phyloP scores from a whole-genome alignment of 2,797 vertebrate genomes.

The Fistularia commersonii region DNA sequence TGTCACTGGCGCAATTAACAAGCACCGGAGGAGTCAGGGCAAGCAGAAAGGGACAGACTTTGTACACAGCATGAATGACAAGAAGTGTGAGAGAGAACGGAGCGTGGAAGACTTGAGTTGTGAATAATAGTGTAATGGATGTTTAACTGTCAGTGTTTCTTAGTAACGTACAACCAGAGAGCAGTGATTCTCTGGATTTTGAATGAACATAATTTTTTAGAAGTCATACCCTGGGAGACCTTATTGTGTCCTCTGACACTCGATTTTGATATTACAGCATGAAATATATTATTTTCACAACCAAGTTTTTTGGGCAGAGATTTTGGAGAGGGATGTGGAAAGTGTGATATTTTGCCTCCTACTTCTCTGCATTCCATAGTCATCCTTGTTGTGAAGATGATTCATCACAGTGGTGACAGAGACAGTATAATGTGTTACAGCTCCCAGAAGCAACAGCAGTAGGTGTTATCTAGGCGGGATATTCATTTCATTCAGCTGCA shows the following conservation, averaged over 20 bases:
- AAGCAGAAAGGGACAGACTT: slow-evolving; percentile 45
- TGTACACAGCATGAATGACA: slow-evolving; percentile 63
- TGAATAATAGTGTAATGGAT: slow-evolving; percentile 3
- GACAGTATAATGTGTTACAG: slow-evolving; percentile 46
- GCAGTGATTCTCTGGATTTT: slow-evolving; percentile 2
- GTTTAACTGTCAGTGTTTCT: slow-evolving; percentile 8
- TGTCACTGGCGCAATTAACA: slow-evolving; percentile 64
- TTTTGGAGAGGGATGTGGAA: slow-evolving; percentile 18
- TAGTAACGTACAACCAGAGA: not conserved
- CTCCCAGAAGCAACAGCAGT: slow-evolving; percentile 49
- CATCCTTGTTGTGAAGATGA: slow-evolving; percentile 52
- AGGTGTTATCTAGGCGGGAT: slow-evolving; percentile 55
- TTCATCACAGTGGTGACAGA: slow-evolving; percentile 57
- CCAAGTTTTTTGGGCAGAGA: slow-evolving; percentile 17
- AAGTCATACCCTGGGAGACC: slow-evolving; percentile 1
- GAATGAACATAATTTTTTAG: slow-evolving; percentile 1
- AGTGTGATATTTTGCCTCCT: slow-evolving; percentile 31
- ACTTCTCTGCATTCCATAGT: slow-evolving; percentile 41
- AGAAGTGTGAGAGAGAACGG: slow-evolving; percentile 33
- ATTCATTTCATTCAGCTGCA: slow-evolving; percentile 61
- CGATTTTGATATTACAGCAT: slow-evolving; percentile 7
- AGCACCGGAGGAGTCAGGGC: slow-evolving; percentile 52
- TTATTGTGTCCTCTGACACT: slow-evolving; percentile 10
- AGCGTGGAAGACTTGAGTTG: slow-evolving; percentile 5
- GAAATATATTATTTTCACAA: slow-evolving; percentile 19